Percentiles rank a stretch among this genome's conserved stretches.
Evolutionary conservation across 2,113 vertebrate genomes (phyloP).

Genomic region (Ctenomys sociabilis): DNA sequence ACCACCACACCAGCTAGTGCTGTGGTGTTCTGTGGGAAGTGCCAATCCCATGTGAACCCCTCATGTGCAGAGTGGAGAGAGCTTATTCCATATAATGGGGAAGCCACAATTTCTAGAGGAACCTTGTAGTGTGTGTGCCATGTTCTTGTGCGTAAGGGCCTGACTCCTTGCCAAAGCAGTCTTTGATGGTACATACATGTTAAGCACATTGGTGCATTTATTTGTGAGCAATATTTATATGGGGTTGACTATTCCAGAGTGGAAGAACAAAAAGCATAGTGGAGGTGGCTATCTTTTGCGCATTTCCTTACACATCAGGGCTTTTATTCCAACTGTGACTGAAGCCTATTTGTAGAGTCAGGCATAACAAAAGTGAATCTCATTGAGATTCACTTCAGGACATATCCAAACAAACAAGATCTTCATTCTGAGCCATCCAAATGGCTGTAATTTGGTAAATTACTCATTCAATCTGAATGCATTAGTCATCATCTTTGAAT

Average conservation of each 20-base stretch:
- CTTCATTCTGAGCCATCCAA: conserved; percentile 78
- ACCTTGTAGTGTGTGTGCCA: background rate
- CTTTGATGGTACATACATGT: background rate
- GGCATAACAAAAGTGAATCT: conserved; percentile 73
- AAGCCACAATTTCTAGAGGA: background rate
- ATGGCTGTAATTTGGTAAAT: conserved; percentile 80
- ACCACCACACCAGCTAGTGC: background rate
- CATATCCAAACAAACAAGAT: conserved; percentile 74
- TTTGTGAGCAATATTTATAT: conserved; percentile 43
- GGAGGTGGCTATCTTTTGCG: conserved; percentile 45
- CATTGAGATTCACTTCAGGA: conserved; percentile 78
- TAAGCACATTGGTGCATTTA: conserved; percentile 43
- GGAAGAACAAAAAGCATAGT: conserved; percentile 63
- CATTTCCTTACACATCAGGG: conserved; percentile 74
- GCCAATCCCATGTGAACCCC: background rate
- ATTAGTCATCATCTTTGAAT: conserved; percentile 77
- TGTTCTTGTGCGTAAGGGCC: background rate
- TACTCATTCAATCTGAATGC: conserved; percentile 67
- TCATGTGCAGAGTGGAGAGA: background rate
- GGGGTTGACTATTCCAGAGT: conserved; percentile 28
- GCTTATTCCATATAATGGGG: background rate
- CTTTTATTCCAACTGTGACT: conserved; percentile 76
- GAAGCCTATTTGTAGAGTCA: conserved; percentile 76
- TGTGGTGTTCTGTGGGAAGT: background rate
- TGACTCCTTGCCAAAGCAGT: background rate